Base-by-base conservation (phyloP, 2,888 invertebrate species). In the Acanthosepion esculentum region DNA sequence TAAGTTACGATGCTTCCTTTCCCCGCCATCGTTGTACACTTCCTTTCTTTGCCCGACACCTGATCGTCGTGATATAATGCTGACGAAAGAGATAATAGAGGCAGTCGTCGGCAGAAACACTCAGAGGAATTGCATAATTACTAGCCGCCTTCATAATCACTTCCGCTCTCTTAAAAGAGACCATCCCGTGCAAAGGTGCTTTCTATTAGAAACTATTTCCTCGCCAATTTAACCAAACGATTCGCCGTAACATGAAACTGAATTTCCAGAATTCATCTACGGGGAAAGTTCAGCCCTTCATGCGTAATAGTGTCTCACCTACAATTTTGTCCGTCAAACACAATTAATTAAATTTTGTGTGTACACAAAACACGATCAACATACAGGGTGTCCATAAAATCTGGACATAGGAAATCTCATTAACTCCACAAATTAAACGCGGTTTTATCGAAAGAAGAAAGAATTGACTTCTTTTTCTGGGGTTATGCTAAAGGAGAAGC, bases 131-230 rank as follows among this genome's bases (percentile, higher is more conserved):
- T 10, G 78, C n/a, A n/a, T 12, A 78, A n/a, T 78, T n/a, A 78
- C 33, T 78, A 78, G 78, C 8, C 15, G 78, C 8, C 5, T 78
- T 78, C 78, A 12, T n/a, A n/a, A 78, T 78, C n/a, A 78, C n/a
- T 78, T 78, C 78, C 78, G 78, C 78, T 78, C 78, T 78, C n/a
- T 78, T 78, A 78, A 78, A 78, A 33, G 78, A 78, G n/a, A 78
- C 15, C 78, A n/a, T 78, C 78, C 3, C 78, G 78, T n/a, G 78
- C n/a, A n/a, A 78, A 78, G 78, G 78, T 78, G n/a, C 78, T 78
- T 33, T 33, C 78, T 12, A 78, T 78, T n/a, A 29, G n/a, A 78
- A 78, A n/a, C 78, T 8, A 18, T 78, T 78, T 33, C n/a, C n/a
- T 78, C 78, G 78, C 78, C 5, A 78, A 78, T 78, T 59, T 59